A percentile compares a stretch with the other conserved stretches of the same genome.
These are phyloP conservation scores for Heliothis peltigera DNA, from an alignment of 2,888 invertebrate genomes.

Conservation along the genomic window DNA sequence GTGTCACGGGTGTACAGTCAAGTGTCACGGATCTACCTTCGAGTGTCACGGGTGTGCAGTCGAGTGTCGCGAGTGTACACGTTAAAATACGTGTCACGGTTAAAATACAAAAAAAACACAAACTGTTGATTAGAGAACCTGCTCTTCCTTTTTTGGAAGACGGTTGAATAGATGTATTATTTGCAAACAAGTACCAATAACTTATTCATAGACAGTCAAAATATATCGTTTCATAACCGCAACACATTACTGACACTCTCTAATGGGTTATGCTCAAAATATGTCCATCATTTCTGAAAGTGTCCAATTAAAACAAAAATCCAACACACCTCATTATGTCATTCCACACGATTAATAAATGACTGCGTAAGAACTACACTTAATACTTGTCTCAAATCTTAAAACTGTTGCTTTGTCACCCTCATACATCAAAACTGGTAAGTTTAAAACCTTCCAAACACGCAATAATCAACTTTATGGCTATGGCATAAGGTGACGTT, in stretches of 20 bases:
- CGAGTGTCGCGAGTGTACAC: too few species aligned
- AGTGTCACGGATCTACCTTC: too few species aligned
- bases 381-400: conserved; percentile 81
- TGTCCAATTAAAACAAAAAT: conserved; percentile 74
- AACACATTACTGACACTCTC: conserved; percentile 44
- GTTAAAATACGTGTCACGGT: too few species aligned
- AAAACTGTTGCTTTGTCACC: conserved; percentile 78
- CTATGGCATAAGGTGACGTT: neutral
- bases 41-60: too few species aligned
- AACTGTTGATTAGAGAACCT: too few species aligned
- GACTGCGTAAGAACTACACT: conserved; percentile 70
- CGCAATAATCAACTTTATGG: conserved; percentile 45
- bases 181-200: conserved; percentile 20
- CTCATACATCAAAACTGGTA: conserved; percentile 68
- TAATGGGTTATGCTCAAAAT: conserved; percentile 51
- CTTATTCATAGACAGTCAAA: conserved; percentile 1
- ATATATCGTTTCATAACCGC: neutral
- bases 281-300: conserved; percentile 60
- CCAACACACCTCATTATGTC: conserved; percentile 81
- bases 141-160: too few species aligned
- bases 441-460: neutral
- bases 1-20: too few species aligned
- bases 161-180: too few species aligned
- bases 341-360: conserved; percentile 82
- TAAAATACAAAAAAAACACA: too few species aligned